Evolutionary conservation across 1,140 invertebrate species (phyloP).

Genomic region (Solenopsis fugax): DNA sequence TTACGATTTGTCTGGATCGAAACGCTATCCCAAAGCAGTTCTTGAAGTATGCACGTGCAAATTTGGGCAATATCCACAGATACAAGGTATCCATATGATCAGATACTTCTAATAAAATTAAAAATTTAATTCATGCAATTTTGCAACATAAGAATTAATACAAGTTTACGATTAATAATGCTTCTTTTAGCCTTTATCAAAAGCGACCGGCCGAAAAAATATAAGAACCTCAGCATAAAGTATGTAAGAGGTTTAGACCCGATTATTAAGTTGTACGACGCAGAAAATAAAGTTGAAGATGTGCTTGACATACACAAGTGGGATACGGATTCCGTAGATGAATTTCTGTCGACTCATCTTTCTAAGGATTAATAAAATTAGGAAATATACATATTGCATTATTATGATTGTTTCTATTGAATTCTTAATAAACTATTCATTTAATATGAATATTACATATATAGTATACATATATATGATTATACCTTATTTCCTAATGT

Average conservation of each 20-base stretch:
- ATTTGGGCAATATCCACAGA: slow-evolving; percentile 98
- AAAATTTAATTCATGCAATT: neutral
- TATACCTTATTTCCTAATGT: slow-evolving; percentile 18
- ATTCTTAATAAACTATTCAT: slow-evolving; percentile 47
- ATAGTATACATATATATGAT: slow-evolving; percentile 23
- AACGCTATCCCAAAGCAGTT: slow-evolving; percentile 94
- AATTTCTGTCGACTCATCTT: slow-evolving; percentile 96
- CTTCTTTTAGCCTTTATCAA: slow-evolving; percentile 93
- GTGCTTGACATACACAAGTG: slow-evolving; percentile 98
- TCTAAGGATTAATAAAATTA: slow-evolving; percentile 82
- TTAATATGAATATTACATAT: slow-evolving; percentile 53
- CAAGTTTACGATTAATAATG: neutral
- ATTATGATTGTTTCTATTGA: slow-evolving; percentile 8
- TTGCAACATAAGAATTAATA: neutral
- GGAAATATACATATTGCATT: slow-evolving; percentile 32
- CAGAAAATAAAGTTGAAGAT: slow-evolving; percentile 93
- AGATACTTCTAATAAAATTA: slow-evolving; percentile 28
- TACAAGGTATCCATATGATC: slow-evolving; percentile 89
- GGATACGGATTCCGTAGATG: slow-evolving; percentile 98
- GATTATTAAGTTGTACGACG: slow-evolving; percentile 95
- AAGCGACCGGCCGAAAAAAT: slow-evolving; percentile 94
- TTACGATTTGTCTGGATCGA: slow-evolving; percentile 88
- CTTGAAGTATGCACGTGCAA: slow-evolving; percentile 98
- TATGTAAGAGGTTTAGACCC: slow-evolving; percentile 97
- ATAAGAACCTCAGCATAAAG: slow-evolving; percentile 95